Base-by-base conservation (phyloP, 2,888 invertebrate genomes). In the Eupithecia inturbata region DNA sequence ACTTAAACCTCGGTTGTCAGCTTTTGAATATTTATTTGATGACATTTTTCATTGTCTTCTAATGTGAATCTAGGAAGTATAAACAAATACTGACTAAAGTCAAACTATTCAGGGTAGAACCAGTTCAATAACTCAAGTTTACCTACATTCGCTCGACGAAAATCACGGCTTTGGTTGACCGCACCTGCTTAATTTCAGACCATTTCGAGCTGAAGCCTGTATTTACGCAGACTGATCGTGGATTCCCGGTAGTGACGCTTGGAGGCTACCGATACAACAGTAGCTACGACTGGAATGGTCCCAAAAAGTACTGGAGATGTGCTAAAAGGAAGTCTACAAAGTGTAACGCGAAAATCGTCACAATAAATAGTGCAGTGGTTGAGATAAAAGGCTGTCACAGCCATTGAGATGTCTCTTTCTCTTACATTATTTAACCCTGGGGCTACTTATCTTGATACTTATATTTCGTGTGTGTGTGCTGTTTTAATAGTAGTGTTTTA, bases 291-390 rank as follows among this genome's bases (percentile, higher is more conserved):
- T 7, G 62, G 0, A 62, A 62, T 31, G 31, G 62, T 16, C 9
- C 62, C 3, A 10, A 2, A 1, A 31, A 31, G 16, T 62, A 62
- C 28, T 62, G 62, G 62, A 62, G 62, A 31, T 62, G 62, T 31
- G 22, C 62, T 19, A 31, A 16, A 19, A 26, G 31, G 9, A 62
- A n/a, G 33, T 16, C 22, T 22, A 66, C 1, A 7, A 62, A 36
- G 16, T 66, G 60, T 39, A 45, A 64, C 3, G 79, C n/a, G 67
- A 4, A 62, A 28, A 16, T 62, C 3, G 62, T 62, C 31, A 62
- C 62, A 9, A 9, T 1, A 7, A 3, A 62, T 28, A 19, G 9
- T 14, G 19, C 19, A 31, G 2, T 62, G 19, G 31, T 62, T 28
- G 62, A 62, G 26, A 62, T 62, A 31, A 62, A 31, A 28, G 28